Percentiles rank a stretch among this genome's conserved stretches.
Evolutionary conservation across 2,113 vertebrate species (phyloP).

Genomic region (Hippocampus mohnikei): DNA sequence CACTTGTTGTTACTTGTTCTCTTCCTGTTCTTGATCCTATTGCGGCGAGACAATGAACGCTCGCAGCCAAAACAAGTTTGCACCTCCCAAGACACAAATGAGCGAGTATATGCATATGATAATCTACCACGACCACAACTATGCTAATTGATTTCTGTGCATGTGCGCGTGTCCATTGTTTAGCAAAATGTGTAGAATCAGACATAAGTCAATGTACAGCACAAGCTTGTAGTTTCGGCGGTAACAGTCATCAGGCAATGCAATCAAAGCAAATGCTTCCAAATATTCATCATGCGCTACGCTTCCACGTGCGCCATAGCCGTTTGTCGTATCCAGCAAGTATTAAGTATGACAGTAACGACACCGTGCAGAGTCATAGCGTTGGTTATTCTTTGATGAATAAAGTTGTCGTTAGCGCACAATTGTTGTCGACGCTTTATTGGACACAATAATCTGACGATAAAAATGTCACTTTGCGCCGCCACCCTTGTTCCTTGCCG

Average conservation of each 20-base stretch:
- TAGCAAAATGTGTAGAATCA: neutral
- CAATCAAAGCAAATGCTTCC: no score
- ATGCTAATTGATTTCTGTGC: conserved; percentile 42
- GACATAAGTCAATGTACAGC: neutral
- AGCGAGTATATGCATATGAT: conserved; percentile 31
- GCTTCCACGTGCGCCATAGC: no score
- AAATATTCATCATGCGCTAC: no score
- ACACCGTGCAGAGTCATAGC: no score
- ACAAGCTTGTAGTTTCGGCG: neutral
- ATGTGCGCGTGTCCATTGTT: neutral
- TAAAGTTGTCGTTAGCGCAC: no score
- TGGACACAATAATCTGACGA: no score
- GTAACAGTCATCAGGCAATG: neutral
- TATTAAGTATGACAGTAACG: no score
- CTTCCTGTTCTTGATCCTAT: conserved; percentile 65
- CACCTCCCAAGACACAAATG: conserved; percentile 55
- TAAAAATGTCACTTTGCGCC: no score
- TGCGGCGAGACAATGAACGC: conserved; percentile 51
- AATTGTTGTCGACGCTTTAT: no score
- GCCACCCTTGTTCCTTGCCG: no score
- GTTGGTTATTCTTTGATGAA: no score
- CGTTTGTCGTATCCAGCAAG: no score
- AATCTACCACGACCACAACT: conserved; percentile 51
- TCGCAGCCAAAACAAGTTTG: conserved; percentile 66
- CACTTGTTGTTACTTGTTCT: conserved; percentile 63